Base-by-base conservation (phyloP, 2,888 invertebrate species). In the Drosophila demipolita region DNA sequence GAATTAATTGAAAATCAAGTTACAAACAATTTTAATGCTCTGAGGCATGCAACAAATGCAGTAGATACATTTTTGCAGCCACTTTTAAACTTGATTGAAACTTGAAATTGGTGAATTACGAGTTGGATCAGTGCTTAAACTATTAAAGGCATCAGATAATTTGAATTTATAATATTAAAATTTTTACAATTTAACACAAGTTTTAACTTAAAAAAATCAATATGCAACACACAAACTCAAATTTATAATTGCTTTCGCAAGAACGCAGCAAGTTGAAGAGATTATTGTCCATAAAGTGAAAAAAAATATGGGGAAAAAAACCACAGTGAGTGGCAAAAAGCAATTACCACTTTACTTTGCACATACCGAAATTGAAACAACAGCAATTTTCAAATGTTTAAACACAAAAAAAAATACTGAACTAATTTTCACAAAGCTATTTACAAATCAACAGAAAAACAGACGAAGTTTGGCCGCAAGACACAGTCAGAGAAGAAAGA, bases 341-440 rank as follows among this genome's bases (percentile, higher is more conserved):
- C 52, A 66, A 77, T 75, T 58, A 53, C 29, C 62, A 26, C 33
- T 55, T 48, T 33, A 48, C 15, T 75, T 75, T 36, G 50, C 42
- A 63, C 65, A 61, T 59, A 58, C 26, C 50, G 17, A 73, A 79
- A 59, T 64, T 58, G 48, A 55, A 45, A 15, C 32, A 32, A 38
- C 38, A 54, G 50, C 62, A 66, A 83, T 83, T 75, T 75, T 68
- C 60, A 50, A 89, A 75, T 77, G 66, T 48, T 71, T 71, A 76
- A 70, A 52, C 55, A 55, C 58, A 53, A 53, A 48, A 84, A 84
- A 88, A 78, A 50, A 84, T 82, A 88, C 73, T 80, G 70, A 82
- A 90, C 70, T 73, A 72, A 88, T 90, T 90, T 89, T 75, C 69
- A 73, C 64, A 73, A 70, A 80, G 63, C 73, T 75, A 69, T 84